These are phyloP conservation scores for Stramonita haemastoma DNA, from an alignment of 2,888 invertebrate species.

Conservation along the genomic window DNA sequence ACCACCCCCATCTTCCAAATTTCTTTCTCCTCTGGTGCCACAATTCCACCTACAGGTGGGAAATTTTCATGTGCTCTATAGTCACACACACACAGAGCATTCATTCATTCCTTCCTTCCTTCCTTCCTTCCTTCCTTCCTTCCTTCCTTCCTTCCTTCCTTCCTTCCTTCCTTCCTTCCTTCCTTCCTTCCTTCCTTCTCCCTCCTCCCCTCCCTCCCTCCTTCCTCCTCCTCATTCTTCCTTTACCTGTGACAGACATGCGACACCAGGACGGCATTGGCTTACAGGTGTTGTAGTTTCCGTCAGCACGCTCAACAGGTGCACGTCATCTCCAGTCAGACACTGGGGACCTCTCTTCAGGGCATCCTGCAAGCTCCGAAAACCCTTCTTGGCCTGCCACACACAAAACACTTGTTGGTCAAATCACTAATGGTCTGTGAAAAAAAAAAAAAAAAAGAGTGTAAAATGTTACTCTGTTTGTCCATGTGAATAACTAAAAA, in stretches of 20 bases:
- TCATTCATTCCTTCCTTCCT: too few relatives aligned
- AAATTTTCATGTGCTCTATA: too few relatives aligned
- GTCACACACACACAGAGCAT: too few relatives aligned
- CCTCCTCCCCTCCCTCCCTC: not conserved
- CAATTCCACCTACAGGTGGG: too few relatives aligned
- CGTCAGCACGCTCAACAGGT: slow-evolving; percentile 21
- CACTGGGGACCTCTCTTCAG: not conserved
- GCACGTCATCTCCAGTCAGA: not conserved
- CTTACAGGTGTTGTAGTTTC: slow-evolving; percentile 30
- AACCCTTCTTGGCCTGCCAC: slow-evolving; percentile 12
- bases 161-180: too few relatives aligned
- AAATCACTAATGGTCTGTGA: not conserved
- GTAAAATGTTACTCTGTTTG: too few relatives aligned
- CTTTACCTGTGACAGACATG: not conserved
- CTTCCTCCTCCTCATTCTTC: not conserved
- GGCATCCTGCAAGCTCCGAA: slow-evolving; percentile 21
- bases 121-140: too few relatives aligned
- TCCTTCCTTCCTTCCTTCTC: not conserved
- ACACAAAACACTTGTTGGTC: not conserved
- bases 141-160: too few relatives aligned
- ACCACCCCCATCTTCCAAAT: too few relatives aligned
- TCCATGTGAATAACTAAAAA: not conserved
- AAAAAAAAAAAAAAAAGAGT: not conserved
- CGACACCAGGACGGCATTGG: slow-evolving; percentile 38
- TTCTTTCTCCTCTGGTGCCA: too few relatives aligned